Evolutionary conservation across 2,113 vertebrate species (phyloP), one percentile per base, ranked within the genome.

Genomic region (Zootoca vivipara): DNA sequence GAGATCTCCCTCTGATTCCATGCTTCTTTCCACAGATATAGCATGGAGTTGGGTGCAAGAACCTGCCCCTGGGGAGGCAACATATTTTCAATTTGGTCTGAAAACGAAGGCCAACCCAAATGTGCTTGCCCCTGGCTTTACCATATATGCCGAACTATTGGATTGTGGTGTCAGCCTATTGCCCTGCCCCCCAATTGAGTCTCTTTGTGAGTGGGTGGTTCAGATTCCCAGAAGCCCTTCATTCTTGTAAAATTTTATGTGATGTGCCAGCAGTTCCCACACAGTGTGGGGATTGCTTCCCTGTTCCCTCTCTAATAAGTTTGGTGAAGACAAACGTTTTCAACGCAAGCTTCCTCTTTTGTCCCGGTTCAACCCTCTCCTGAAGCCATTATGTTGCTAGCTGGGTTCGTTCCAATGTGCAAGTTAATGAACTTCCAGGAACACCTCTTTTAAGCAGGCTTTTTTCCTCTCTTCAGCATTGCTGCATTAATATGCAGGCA

Each of bases 381-480:
- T 42, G 10, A 93, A 92, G 40, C 90, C 56, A 91, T 93, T 92
- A 82, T 92, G 56, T 85, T 86, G 89, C 90, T 28, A 15, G 85
- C 91, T 95, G 94, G 87, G 92, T 91, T 73, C 67, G 1, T 65
- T 93, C 92, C 93, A 94, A 64, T 0, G 0, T 78, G 73, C 89
- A 91, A 92, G 80, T 86, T 86, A 89, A 15, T 2, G 0, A 93
- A 2, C 94, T 92, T 93, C 88, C 88, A 90, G 90, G 89, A 93
- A 89, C 74, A 67, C 93, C 82, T 83, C 92, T 85, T 88, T 38
- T 84, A 91, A 38, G 72, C 58, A 38, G 30, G 56, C 85, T 13
- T 87, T 82, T 30, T 84, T n/a, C 80, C 22, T 89, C 90, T 86
- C 69, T 83, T 69, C 38, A 78, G 33, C 85, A 85, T 65, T 85